Evolutionary conservation across 1,140 invertebrate species (phyloP).

Genomic region (Saxidomus purpurata): DNA sequence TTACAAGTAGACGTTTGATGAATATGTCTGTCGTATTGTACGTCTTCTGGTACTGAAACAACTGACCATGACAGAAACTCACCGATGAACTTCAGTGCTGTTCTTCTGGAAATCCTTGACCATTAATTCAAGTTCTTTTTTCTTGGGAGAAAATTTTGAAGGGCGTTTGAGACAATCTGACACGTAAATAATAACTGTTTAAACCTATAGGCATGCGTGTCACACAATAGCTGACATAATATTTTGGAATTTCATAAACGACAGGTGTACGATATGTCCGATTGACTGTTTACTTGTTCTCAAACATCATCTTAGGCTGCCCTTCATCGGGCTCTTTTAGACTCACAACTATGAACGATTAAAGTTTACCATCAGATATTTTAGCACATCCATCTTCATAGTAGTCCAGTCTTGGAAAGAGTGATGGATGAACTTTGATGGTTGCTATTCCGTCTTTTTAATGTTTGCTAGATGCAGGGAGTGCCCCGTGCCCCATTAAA

Average conservation of each 20-base stretch:
- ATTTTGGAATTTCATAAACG: no score
- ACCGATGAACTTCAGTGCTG: background rate
- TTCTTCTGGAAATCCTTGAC: background rate
- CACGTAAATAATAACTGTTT: background rate
- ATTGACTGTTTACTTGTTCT: slow-evolving; percentile 2
- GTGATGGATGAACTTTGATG: background rate
- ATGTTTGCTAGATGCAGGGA: no score
- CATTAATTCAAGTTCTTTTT: background rate
- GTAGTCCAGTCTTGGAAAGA: background rate
- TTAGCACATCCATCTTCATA: slow-evolving; percentile 3
- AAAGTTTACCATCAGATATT: background rate
- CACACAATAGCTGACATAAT: slow-evolving; percentile 16
- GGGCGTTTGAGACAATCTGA: background rate
- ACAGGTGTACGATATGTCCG: background rate
- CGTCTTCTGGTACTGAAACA: background rate
- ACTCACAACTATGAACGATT: slow-evolving; percentile 11
- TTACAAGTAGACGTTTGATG: background rate
- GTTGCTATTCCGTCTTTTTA: slow-evolving; percentile 31
- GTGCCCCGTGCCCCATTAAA: no score
- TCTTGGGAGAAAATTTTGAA: slow-evolving; percentile 7
- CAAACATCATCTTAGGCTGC: background rate
- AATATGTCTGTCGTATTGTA: background rate
- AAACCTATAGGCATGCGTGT: slow-evolving; percentile 3
- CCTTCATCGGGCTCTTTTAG: background rate
- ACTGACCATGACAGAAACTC: slow-evolving; percentile 15